Percentiles rank a stretch among this genome's conserved stretches.
These are phyloP conservation scores for Grammomys surdaster DNA, from an alignment of 2,113 vertebrate species.

Conservation along the genomic window DNA sequence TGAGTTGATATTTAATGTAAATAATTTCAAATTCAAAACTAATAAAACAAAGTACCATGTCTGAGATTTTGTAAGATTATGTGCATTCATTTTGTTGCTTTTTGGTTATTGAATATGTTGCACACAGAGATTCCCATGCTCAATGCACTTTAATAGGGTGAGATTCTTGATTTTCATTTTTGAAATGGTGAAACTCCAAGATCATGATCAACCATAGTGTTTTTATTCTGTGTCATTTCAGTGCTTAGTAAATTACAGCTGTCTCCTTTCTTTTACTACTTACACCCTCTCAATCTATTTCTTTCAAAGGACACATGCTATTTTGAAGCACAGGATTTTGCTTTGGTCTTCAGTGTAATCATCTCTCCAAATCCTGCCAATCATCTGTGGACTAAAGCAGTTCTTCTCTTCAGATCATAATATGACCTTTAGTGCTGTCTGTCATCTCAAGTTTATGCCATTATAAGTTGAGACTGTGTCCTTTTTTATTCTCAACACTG, in stretches of 20 bases:
- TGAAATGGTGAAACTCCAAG: not conserved
- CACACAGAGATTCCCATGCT: not conserved
- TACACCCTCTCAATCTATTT: constrained; percentile 8
- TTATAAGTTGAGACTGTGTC: constrained; percentile 29
- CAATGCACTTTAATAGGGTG: not conserved
- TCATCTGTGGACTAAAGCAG: constrained; percentile 50
- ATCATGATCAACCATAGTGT: not conserved
- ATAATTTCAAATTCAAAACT: not conserved
- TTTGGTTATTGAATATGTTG: not conserved
- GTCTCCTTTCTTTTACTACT: not conserved
- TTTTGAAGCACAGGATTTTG: constrained; percentile 56
- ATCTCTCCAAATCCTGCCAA: constrained; percentile 61
- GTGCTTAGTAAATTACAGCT: constrained; percentile 16
- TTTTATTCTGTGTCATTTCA: constrained; percentile 44
- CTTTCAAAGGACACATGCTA: constrained; percentile 58
- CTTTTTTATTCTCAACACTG: constrained; percentile 10
- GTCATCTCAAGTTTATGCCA: constrained; percentile 63
- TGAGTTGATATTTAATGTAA: not conserved
- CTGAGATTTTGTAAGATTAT: constrained; percentile 10
- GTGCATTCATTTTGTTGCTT: not conserved
- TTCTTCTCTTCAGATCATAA: constrained; percentile 51
- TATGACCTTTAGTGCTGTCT: constrained; percentile 46
- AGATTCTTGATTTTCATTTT: not conserved
- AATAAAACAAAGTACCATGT: not conserved
- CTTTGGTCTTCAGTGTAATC: constrained; percentile 54